These are phyloP conservation scores for Aphaenogaster ashmeadi DNA, from an alignment of 1,140 invertebrate species.

Conservation along the genomic window DNA sequence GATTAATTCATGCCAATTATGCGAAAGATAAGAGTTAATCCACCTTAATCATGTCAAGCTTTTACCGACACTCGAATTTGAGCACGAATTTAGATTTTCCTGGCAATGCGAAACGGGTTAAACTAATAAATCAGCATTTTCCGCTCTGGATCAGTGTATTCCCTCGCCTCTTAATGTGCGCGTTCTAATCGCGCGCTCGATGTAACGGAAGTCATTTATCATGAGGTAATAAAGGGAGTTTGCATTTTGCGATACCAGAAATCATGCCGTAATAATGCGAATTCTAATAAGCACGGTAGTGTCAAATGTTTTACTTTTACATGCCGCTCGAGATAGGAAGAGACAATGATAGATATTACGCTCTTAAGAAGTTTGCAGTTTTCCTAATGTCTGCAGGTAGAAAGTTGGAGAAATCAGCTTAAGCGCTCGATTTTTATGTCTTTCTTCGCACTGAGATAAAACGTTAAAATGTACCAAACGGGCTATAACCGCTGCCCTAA, in stretches of 20 bases:
- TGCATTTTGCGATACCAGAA: not conserved
- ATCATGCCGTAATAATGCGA: not conserved
- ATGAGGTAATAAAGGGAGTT: not conserved
- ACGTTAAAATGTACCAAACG: slow-evolving; percentile 41
- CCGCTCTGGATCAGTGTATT: not conserved
- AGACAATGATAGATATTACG: slow-evolving; percentile 28
- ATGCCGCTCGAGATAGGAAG: not conserved
- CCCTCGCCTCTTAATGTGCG: not conserved
- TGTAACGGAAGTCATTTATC: not conserved
- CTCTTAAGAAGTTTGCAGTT: slow-evolving; percentile 2
- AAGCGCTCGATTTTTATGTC: slow-evolving; percentile 42
- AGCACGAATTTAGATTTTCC: slow-evolving; percentile 4
- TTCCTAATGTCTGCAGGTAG: slow-evolving; percentile 20
- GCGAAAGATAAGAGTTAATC: not conserved
- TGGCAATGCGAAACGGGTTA: not conserved
- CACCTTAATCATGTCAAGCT: not conserved
- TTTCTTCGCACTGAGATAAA: slow-evolving; percentile 19
- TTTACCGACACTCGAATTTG: not conserved
- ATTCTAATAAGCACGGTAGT: slow-evolving; percentile 7
- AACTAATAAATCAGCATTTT: slow-evolving; percentile 26
- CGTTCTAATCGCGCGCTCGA: not conserved
- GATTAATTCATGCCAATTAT: slow-evolving; percentile 22
- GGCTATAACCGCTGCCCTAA: slow-evolving; percentile 17
- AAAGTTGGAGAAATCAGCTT: slow-evolving; percentile 45
- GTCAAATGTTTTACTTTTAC: slow-evolving; percentile 4